Evolutionary conservation across 30 jellyfish, hydroid and myxozoan species (phyloP).

Genomic region (Aurelia sp.): DNA sequence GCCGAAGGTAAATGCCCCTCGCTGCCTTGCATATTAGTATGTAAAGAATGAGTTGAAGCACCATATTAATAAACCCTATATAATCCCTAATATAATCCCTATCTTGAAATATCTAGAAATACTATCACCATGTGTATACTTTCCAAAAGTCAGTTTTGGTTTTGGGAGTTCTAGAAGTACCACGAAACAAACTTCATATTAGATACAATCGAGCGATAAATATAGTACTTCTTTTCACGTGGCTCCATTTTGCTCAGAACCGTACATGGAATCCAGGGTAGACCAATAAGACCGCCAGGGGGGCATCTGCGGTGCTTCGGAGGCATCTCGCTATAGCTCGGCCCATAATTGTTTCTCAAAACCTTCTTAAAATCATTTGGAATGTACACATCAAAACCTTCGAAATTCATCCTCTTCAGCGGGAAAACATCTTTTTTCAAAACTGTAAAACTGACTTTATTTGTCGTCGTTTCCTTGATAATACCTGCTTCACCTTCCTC

Average conservation of each 20-base stretch:
- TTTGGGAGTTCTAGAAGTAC: background rate
- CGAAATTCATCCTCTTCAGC: slow-evolving; percentile 51
- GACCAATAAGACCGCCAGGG: slow-evolving; percentile 56
- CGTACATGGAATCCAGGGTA: slow-evolving; percentile 89
- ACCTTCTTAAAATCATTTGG: slow-evolving; percentile 55
- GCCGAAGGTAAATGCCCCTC: too few relatives aligned
- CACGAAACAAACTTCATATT: slow-evolving; percentile 9
- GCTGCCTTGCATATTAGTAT: too few relatives aligned
- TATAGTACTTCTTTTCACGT: background rate
- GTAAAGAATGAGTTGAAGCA: too few relatives aligned
- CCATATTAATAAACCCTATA: too few relatives aligned
- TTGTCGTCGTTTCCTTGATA: slow-evolving; percentile 16
- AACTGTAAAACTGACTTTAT: slow-evolving; percentile 18
- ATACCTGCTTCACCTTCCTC: slow-evolving; percentile 22
- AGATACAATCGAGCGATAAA: slow-evolving; percentile 15
- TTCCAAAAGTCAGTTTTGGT: too few relatives aligned
- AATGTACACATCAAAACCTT: slow-evolving; percentile 67
- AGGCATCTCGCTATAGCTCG: slow-evolving; percentile 30
- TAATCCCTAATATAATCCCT: too few relatives aligned
- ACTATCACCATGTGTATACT: too few relatives aligned
- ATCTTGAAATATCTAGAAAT: too few relatives aligned
- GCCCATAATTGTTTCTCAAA: slow-evolving; percentile 57
- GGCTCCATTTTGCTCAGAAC: slow-evolving; percentile 36
- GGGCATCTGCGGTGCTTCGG: slow-evolving; percentile 62
- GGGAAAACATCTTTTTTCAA: slow-evolving; percentile 66